Evolutionary conservation across 2,113 vertebrate species (phyloP), one percentile per base, ranked within the genome.

Genomic region (Porphyrio hochstetteri): DNA sequence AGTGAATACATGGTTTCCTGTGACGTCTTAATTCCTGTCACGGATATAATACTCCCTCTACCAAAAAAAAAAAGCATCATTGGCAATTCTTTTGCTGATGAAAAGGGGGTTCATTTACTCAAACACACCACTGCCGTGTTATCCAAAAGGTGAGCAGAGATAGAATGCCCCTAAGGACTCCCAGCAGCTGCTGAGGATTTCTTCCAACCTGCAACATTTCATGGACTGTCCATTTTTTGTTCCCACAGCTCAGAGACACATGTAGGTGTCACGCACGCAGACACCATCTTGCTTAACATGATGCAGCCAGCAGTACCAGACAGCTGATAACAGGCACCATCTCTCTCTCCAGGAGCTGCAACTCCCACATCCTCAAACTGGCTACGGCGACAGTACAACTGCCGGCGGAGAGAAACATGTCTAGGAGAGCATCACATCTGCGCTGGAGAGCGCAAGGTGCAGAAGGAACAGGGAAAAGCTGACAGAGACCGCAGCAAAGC

Each of bases 331-430:
- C 79, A 96, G 63, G 68, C 77, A 86, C 68, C 75, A 69, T 82
- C 57, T 63, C 95, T 91, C 60, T 44, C 53, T 91, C 42, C 87
- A 94, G 70, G 84, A 96, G 82, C 87, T 72, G 85, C 85, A 91
- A 93, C 92, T 96, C 95, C 95, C 90, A 94, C 93, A 93, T 85
- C 87, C 65, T 81, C 90, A 79, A 60, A 88, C 90, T 85, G 87
- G 90, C 85, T 91, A 75, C 2, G 27, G 78, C 90, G 94, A 82
- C 87, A 8, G 70, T 27, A 6, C 1, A 46, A 1, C 61, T 87
- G 87, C 87, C 29, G 8, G 78, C 74, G 79, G 75, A 93, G 92
- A 35, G 95, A 84, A 96, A 92, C 85, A 76, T 85, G 94, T 72
- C 96, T 90, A 0, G 5, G 82, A 69, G 75, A 94, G 88, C 91